Conservation (phyloP, 2,113 vertebrate species). For the Albula goreensis region DNA sequence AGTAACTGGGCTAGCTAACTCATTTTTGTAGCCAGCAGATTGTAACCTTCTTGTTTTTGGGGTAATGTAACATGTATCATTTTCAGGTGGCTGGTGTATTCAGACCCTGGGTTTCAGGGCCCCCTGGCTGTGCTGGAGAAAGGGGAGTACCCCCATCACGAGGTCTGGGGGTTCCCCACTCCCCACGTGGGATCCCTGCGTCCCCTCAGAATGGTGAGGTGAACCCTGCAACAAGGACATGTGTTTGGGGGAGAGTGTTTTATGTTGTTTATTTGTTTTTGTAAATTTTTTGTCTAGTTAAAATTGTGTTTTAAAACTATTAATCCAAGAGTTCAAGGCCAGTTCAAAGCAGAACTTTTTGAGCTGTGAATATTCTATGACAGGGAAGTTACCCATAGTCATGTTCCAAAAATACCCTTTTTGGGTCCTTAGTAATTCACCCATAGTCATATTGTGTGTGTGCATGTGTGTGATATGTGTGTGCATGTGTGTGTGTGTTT, state of each 20-base stretch:
- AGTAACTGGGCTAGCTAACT: not conserved
- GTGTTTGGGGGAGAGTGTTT: not conserved
- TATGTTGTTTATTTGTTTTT: too few relatives aligned
- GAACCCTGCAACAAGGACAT: not conserved
- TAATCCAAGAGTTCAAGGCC: too few relatives aligned
- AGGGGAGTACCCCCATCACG: conserved; percentile 82
- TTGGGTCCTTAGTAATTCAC: too few relatives aligned
- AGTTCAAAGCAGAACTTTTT: too few relatives aligned
- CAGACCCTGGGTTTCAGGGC: conserved; percentile 86
- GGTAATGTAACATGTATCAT: not conserved
- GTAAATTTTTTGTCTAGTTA: too few relatives aligned
- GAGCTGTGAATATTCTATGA: too few relatives aligned
- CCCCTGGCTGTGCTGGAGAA: conserved; percentile 79
- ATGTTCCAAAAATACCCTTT: too few relatives aligned
- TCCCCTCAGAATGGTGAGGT: conserved; percentile 85
- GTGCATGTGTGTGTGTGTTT: too few relatives aligned
- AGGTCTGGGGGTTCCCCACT: conserved; percentile 81
- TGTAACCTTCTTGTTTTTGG: not conserved
- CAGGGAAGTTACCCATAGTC: too few relatives aligned
- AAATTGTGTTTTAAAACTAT: too few relatives aligned
- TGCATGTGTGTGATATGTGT: too few relatives aligned
- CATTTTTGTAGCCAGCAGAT: not conserved
- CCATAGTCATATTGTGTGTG: too few relatives aligned
- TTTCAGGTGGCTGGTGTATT: conserved; percentile 88
- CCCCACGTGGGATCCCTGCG: conserved; percentile 85